A percentile compares a stretch with the other conserved stretches of the same genome.
phyloP scores from a whole-genome alignment of 2,113 vertebrate species.

The Noctilio leporinus region DNA sequence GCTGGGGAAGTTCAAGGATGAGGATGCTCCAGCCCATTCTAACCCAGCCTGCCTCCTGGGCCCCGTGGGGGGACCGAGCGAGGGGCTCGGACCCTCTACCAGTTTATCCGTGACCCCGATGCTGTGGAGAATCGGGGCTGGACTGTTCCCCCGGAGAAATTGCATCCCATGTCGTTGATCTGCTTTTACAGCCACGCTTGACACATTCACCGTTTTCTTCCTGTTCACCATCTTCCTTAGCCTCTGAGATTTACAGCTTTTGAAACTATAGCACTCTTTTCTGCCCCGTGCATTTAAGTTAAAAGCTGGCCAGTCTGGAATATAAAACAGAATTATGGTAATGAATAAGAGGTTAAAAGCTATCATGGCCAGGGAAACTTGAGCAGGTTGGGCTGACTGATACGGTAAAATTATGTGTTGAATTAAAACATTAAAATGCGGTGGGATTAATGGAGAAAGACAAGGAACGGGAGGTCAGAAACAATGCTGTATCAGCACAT shows the following conservation, averaged over 20 bases:
- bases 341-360: constrained; percentile 57
- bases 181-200: constrained; percentile 55
- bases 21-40: background rate
- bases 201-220: constrained; percentile 44
- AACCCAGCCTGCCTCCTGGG: background rate
- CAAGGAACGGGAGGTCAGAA: background rate
- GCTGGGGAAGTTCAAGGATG: background rate
- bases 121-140: background rate
- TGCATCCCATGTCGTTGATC: background rate
- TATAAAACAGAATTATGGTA: constrained; percentile 65
- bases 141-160: constrained; percentile 42
- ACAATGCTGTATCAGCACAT: constrained; percentile 40
- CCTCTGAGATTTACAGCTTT: constrained; percentile 49
- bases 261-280: constrained; percentile 47
- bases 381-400: constrained; percentile 51
- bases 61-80: background rate
- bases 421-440: constrained; percentile 66
- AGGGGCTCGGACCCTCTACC: background rate
- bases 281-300: constrained; percentile 59
- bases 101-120: constrained; percentile 17
- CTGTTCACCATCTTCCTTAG: background rate
- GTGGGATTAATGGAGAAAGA: constrained; percentile 62
- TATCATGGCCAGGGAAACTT: constrained; percentile 46
- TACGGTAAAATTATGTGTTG: constrained; percentile 63
- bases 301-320: constrained; percentile 53